Conservation (phyloP, 2,888 invertebrate genomes). For the Melinopterus prodromus region DNA sequence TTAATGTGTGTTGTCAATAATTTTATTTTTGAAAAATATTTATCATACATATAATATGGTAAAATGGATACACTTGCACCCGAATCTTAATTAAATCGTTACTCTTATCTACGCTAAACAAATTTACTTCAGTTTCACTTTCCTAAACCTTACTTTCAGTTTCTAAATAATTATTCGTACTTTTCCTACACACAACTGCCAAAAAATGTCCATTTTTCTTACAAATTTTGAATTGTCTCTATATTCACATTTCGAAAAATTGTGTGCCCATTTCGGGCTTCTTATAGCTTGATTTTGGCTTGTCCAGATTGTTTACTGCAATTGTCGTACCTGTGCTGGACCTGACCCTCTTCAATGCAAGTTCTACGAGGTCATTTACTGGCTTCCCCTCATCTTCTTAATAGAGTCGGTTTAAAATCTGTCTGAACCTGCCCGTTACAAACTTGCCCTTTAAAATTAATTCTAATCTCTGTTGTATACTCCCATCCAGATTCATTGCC, state of each 20-base stretch:
- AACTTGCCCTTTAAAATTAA: constrained; percentile 39
- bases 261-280: neutral
- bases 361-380: constrained; percentile 32
- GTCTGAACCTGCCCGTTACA: constrained; percentile 34
- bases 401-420: constrained; percentile 40
- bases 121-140: neutral
- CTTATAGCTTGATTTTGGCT: neutral
- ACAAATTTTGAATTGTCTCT: neutral
- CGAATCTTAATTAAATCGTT: constrained; percentile 4
- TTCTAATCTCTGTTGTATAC: too few species aligned
- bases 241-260: constrained; percentile 10
- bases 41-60: neutral
- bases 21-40: constrained; percentile 8
- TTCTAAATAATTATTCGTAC: neutral
- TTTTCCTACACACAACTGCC: constrained; percentile 7
- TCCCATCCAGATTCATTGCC: too few species aligned
- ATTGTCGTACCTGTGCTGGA: neutral
- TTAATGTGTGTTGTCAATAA: neutral
- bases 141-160: neutral
- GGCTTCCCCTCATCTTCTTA: constrained; percentile 36
- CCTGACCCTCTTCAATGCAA: constrained; percentile 30
- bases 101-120: neutral
- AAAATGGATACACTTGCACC: constrained; percentile 18
- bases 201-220: neutral
- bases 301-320: neutral